Conservation (phyloP, 2,797 vertebrate species). For the Chrosomus eos region DNA sequence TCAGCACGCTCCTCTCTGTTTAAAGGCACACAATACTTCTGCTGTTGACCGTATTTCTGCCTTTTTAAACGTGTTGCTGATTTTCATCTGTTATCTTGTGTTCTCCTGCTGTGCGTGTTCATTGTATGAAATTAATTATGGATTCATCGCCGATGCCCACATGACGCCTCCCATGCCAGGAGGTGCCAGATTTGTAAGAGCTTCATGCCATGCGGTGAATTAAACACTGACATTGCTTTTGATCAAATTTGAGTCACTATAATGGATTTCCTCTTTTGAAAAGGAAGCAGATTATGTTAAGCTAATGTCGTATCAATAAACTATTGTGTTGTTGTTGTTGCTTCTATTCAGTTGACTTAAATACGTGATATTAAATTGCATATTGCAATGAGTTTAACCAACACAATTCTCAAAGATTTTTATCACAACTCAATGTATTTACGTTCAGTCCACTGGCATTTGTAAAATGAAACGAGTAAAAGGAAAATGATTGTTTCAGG, state of each 20-base stretch:
- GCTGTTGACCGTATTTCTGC: not conserved
- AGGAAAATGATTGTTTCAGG: not conserved
- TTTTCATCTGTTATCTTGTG: constrained; percentile 3
- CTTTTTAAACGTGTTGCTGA: not conserved
- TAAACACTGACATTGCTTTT: not conserved
- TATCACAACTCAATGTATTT: not conserved
- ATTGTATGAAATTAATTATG: constrained; percentile 14
- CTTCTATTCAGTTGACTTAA: not conserved
- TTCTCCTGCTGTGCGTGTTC: not conserved
- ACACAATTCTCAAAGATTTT: not conserved
- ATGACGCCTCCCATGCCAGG: constrained; percentile 7
- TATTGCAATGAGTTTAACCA: not conserved
- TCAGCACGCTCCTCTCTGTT: not conserved
- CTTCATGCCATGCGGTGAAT: constrained; percentile 5
- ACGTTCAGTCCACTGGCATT: not conserved
- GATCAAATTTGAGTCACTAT: not conserved
- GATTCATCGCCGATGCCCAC: constrained; percentile 8
- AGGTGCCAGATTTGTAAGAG: constrained; percentile 7
- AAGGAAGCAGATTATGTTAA: not conserved
- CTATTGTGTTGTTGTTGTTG: not conserved
- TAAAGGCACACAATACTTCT: not conserved
- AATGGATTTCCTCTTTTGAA: constrained; percentile 11
- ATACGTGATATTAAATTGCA: not conserved
- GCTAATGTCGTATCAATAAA: not conserved
- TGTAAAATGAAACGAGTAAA: not conserved